Conservation (phyloP, 2,888 invertebrate species). For the Epinotia bilunana region DNA sequence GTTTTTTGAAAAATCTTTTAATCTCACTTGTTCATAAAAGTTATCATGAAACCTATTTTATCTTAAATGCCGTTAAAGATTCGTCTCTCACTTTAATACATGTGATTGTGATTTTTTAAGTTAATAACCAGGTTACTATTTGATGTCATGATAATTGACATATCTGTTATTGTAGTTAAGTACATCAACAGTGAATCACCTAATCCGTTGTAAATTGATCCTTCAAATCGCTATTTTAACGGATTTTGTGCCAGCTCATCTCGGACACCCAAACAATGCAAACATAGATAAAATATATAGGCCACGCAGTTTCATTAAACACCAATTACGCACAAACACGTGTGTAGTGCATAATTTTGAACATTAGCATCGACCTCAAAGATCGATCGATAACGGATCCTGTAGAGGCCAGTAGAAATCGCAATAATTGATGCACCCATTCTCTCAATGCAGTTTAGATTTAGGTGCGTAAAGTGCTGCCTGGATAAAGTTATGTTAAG, state of each 20-base stretch:
- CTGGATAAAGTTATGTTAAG: too few species aligned
- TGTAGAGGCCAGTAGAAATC: constrained; percentile 37
- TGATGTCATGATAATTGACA: too few species aligned
- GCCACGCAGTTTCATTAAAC: constrained; percentile 9
- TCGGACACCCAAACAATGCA: background rate
- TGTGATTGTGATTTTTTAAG: too few species aligned
- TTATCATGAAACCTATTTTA: too few species aligned
- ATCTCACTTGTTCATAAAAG: too few species aligned
- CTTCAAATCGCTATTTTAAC: background rate
- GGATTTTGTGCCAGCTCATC: background rate
- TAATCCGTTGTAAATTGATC: background rate
- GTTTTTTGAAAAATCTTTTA: too few species aligned
- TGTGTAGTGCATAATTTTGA: constrained; percentile 2
- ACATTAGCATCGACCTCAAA: constrained; percentile 11
- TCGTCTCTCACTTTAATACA: too few species aligned
- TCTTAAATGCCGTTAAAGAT: too few species aligned
- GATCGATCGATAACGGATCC: constrained; percentile 22
- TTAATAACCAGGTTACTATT: too few species aligned
- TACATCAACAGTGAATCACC: too few species aligned
- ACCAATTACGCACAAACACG: constrained; percentile 8
- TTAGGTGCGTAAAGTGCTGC: background rate
- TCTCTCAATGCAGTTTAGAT: background rate
- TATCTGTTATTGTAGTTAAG: too few species aligned
- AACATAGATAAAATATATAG: background rate
- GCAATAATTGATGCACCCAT: background rate